phyloP scores from a whole-genome alignment of 2,797 vertebrate species.

The Manis crassicaudata region DNA sequence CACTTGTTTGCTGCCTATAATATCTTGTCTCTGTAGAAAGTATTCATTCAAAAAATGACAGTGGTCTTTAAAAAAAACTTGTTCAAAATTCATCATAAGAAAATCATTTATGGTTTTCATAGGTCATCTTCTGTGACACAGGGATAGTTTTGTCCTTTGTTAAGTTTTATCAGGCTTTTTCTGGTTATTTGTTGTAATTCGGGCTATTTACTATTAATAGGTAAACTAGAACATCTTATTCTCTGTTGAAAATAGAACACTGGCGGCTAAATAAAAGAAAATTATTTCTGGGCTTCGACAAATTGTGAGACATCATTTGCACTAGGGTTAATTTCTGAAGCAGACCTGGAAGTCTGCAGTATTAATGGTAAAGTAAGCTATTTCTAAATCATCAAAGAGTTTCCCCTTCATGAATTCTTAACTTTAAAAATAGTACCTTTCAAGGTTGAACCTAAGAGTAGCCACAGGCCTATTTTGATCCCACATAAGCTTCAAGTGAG shows the following conservation, averaged over 20 bases:
- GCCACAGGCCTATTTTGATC: background rate
- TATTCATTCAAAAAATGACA: background rate
- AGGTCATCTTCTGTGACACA: background rate
- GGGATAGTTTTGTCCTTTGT: background rate
- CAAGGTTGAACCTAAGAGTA: background rate
- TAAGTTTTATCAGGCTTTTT: background rate
- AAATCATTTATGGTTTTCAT: constrained; percentile 6
- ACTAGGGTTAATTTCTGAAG: background rate
- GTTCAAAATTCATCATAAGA: background rate
- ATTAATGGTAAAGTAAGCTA: constrained; percentile 11
- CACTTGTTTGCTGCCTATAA: background rate
- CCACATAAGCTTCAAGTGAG: background rate
- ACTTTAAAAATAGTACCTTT: background rate
- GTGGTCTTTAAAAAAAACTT: background rate
- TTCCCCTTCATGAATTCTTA: constrained; percentile 1
- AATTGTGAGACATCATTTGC: background rate
- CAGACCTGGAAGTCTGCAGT: background rate
- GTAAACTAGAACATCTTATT: constrained; percentile 19
- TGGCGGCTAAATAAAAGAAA: constrained; percentile 12
- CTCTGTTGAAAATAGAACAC: constrained; percentile 1
- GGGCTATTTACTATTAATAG: constrained; percentile 44
- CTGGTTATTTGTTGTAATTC: background rate
- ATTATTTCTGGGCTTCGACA: background rate
- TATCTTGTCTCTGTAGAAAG: background rate
- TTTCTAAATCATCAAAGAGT: background rate